A percentile compares a stretch with the other conserved stretches of the same genome.
These are phyloP conservation scores for Trematocara macrostoma DNA, from an alignment of 2,113 vertebrate species.

Conservation along the genomic window DNA sequence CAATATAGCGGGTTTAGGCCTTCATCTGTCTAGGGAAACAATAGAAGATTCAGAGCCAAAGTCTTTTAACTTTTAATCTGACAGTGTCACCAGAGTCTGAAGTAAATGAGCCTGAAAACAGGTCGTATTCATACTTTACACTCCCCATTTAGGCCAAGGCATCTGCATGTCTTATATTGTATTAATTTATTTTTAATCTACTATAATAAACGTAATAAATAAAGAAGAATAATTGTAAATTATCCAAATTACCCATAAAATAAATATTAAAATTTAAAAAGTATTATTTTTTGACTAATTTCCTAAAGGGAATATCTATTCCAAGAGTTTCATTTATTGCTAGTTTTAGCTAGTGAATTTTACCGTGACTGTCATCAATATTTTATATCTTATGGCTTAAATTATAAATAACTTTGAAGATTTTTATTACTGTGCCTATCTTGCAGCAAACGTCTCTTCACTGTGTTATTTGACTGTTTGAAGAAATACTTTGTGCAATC, in stretches of 20 bases:
- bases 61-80: constrained; percentile 15
- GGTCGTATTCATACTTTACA: neutral
- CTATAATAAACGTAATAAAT: neutral
- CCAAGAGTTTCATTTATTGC: neutral
- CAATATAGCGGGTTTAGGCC: constrained; percentile 31
- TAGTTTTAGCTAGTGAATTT: neutral
- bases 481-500: neutral
- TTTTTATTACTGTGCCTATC: neutral
- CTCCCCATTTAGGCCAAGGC: neutral
- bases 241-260: neutral
- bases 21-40: constrained; percentile 56
- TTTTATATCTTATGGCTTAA: neutral
- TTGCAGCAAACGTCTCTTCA: neutral
- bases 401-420: neutral
- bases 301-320: neutral
- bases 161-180: neutral
- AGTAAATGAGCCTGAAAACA: neutral
- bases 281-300: neutral
- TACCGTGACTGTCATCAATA: neutral
- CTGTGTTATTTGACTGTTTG: neutral
- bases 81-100: neutral
- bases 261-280: neutral
- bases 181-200: neutral
- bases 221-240: neutral
- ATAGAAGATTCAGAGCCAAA: constrained; percentile 56